Evolutionary conservation across 1,140 invertebrate species (phyloP).

Genomic region (Stenopsyche tienmushanensis): DNA sequence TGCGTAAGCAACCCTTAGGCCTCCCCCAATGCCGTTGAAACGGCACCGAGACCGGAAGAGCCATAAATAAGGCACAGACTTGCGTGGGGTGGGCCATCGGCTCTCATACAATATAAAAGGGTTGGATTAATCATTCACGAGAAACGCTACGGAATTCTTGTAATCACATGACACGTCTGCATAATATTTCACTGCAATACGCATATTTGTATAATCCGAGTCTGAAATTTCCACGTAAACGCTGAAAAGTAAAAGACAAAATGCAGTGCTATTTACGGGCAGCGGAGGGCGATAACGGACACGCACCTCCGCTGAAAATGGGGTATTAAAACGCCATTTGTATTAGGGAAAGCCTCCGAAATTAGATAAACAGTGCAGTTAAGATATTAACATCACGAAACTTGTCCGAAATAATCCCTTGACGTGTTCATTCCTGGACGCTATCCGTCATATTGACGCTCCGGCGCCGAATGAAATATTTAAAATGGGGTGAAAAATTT

Average conservation of each 20-base stretch:
- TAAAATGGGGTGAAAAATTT: no score
- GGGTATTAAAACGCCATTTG: background rate
- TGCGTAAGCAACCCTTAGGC: no score
- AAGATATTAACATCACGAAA: background rate
- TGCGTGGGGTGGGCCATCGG: background rate
- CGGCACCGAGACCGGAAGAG: slow-evolving; percentile 1
- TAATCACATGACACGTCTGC: background rate
- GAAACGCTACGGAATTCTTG: slow-evolving; percentile 12
- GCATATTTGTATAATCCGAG: no score
- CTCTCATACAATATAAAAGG: background rate
- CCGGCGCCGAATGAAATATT: no score
- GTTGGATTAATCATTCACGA: slow-evolving; percentile 15
- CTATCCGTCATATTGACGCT: no score
- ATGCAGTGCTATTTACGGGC: slow-evolving; percentile 4
- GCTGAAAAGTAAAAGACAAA: no score
- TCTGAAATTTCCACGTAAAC: no score
- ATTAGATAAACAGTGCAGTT: slow-evolving; percentile 2
- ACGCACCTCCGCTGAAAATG: background rate
- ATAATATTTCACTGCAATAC: background rate
- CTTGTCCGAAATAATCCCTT: background rate
- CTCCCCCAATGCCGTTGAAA: no score
- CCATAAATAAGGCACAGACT: slow-evolving; percentile 9
- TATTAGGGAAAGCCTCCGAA: slow-evolving; percentile 5
- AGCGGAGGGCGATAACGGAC: slow-evolving; percentile 1
- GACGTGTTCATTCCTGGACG: no score